Conservation (phyloP, 2,888 invertebrate genomes). For the Pasiphila rectangulata region DNA sequence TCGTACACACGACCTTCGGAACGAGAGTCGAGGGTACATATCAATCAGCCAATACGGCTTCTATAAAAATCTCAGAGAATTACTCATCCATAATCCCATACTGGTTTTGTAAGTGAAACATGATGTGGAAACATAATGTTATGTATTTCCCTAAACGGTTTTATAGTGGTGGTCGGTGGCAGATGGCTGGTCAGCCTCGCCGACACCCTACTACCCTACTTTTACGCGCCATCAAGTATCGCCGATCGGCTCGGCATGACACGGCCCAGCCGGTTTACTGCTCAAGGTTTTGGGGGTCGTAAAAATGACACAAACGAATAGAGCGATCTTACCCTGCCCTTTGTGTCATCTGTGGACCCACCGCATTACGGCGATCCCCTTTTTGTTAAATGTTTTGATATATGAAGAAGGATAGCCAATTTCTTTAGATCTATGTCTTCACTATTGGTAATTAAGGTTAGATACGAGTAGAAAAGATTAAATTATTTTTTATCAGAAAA, state of each 20-base stretch:
- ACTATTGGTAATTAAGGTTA: too few relatives aligned
- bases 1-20: too few relatives aligned
- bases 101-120: not conserved
- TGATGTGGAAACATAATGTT: not conserved
- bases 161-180: slow-evolving; percentile 8
- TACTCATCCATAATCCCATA: too few relatives aligned
- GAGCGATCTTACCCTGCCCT: slow-evolving; percentile 20
- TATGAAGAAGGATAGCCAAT: slow-evolving; percentile 16
- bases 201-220: slow-evolving; percentile 7
- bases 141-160: slow-evolving; percentile 9
- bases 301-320: slow-evolving; percentile 33
- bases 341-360: slow-evolving; percentile 31
- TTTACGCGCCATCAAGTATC: slow-evolving; percentile 28
- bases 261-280: slow-evolving; percentile 24
- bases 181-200: slow-evolving; percentile 11
- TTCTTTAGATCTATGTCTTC: slow-evolving; percentile 1
- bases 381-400: slow-evolving; percentile 31
- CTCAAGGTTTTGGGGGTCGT: slow-evolving; percentile 27
- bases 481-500: too few relatives aligned
- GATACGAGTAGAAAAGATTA: too few relatives aligned
- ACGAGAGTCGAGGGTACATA: too few relatives aligned
- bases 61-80: too few relatives aligned
- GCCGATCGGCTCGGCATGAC: slow-evolving; percentile 30
- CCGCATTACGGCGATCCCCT: slow-evolving; percentile 20
- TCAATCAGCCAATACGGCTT: too few relatives aligned